Evolutionary conservation across 2,113 vertebrate species (phyloP).

Genomic region (Limnothrissa miodon): DNA sequence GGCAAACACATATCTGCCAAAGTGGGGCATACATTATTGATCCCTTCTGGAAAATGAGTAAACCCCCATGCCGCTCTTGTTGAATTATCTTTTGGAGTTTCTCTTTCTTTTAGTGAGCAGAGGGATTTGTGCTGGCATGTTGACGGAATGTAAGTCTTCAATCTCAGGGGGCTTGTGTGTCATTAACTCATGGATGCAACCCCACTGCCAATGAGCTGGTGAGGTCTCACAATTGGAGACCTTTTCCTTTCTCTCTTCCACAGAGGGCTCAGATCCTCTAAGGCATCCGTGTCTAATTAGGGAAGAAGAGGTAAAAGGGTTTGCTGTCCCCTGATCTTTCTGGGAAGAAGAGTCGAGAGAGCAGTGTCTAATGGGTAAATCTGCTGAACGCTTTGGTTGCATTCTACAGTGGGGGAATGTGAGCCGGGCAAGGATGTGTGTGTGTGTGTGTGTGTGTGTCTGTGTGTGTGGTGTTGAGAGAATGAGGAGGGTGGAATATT

Average conservation of each 20-base stretch:
- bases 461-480: neutral
- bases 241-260: neutral
- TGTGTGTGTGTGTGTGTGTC: neutral
- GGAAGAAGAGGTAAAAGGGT: neutral
- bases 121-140: conserved; percentile 10
- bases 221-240: neutral
- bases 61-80: neutral
- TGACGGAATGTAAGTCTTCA: conserved; percentile 1
- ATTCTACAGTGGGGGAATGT: neutral
- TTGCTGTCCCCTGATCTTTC: neutral
- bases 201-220: neutral
- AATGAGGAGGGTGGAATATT: neutral
- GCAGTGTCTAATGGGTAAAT: neutral
- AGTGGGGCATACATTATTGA: neutral
- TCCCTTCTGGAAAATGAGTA: neutral
- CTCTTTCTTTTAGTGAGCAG: neutral
- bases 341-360: neutral
- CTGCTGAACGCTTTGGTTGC: neutral
- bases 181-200: neutral
- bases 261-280: neutral
- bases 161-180: conserved; percentile 5
- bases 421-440: neutral
- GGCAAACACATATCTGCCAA: neutral
- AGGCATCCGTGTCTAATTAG: neutral
- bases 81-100: neutral